Percentiles rank a stretch among this genome's conserved stretches.
These are phyloP conservation scores for Phasia obesa DNA, from an alignment of 2,888 invertebrate genomes.

Conservation along the genomic window DNA sequence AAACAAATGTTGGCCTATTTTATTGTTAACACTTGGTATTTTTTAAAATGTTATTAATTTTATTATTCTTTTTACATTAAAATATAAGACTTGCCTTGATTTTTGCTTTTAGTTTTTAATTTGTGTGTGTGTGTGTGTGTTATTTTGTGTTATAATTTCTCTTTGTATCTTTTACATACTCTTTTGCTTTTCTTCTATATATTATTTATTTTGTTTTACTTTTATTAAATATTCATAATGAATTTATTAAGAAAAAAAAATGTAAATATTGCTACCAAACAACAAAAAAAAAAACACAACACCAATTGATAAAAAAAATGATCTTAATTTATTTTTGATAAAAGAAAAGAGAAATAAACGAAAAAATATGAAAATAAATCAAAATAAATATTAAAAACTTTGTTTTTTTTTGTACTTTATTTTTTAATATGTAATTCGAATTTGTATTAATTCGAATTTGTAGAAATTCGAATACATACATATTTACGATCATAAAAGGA, in stretches of 20 bases:
- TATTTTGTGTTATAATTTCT: constrained; percentile 31
- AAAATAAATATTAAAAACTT: no score
- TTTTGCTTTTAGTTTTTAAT: constrained; percentile 37
- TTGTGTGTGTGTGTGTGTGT: constrained; percentile 17
- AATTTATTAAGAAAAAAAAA: constrained; percentile 52
- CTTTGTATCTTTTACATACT: constrained; percentile 28
- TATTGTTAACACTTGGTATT: constrained; percentile 64
- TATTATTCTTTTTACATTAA: constrained; percentile 51
- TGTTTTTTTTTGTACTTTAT: no score
- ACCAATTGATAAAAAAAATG: constrained; percentile 53
- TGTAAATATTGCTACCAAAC: constrained; percentile 62
- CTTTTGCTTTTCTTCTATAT: neutral
- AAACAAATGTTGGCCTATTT: constrained; percentile 64
- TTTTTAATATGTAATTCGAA: no score
- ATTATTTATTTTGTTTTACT: constrained; percentile 53
- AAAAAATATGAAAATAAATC: no score
- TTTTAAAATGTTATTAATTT: constrained; percentile 61
- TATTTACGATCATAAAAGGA: no score
- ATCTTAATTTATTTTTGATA: constrained; percentile 68
- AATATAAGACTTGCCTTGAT: constrained; percentile 53
- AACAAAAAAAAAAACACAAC: constrained; percentile 17
- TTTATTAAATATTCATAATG: constrained; percentile 56
- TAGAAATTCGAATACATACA: no score
- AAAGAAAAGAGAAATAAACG: constrained; percentile 51
- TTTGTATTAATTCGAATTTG: no score